Percentiles rank a stretch among this genome's conserved stretches.
These are phyloP conservation scores for Drosophila watanabei DNA, from an alignment of 1,140 invertebrate species.

Conservation along the genomic window DNA sequence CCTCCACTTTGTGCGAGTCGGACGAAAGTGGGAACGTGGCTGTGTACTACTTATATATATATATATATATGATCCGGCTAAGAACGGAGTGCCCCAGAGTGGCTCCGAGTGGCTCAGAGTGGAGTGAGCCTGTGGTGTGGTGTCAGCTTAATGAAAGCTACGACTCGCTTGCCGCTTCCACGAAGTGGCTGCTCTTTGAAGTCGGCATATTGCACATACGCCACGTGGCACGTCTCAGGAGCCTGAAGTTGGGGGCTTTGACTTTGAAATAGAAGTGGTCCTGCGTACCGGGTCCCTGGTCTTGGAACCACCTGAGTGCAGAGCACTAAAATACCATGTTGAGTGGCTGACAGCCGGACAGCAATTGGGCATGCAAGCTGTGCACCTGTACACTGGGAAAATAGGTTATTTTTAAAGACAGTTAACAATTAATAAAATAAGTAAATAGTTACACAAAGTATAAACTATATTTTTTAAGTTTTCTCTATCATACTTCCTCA, in stretches of 20 bases:
- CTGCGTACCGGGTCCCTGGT: background rate
- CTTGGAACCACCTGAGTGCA: background rate
- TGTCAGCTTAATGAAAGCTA: constrained; percentile 75
- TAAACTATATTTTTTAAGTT: background rate
- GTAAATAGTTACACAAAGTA: background rate
- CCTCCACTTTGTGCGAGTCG: constrained; percentile 49
- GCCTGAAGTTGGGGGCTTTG: constrained; percentile 4
- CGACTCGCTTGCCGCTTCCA: constrained; percentile 52
- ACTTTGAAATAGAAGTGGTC: constrained; percentile 34
- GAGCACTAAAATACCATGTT: constrained; percentile 15
- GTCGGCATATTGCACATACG: constrained; percentile 64
- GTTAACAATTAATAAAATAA: background rate
- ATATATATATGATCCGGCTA: constrained; percentile 16
- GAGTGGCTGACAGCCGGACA: constrained; percentile 12
- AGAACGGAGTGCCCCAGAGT: constrained; percentile 24
- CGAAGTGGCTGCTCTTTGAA: constrained; percentile 66
- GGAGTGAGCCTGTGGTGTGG: constrained; percentile 22
- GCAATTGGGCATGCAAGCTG: constrained; percentile 16
- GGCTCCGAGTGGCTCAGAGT: constrained; percentile 9
- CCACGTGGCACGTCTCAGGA: constrained; percentile 54
- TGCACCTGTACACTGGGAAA: constrained; percentile 2
- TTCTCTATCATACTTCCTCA: background rate
- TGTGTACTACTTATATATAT: constrained; percentile 6
- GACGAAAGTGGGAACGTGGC: constrained; percentile 17
- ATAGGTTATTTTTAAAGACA: too few relatives aligned